Percentiles rank a stretch among this genome's conserved stretches.
These are phyloP conservation scores for Copidosoma floridanum DNA, from an alignment of 1,140 invertebrate genomes.

Conservation along the genomic window DNA sequence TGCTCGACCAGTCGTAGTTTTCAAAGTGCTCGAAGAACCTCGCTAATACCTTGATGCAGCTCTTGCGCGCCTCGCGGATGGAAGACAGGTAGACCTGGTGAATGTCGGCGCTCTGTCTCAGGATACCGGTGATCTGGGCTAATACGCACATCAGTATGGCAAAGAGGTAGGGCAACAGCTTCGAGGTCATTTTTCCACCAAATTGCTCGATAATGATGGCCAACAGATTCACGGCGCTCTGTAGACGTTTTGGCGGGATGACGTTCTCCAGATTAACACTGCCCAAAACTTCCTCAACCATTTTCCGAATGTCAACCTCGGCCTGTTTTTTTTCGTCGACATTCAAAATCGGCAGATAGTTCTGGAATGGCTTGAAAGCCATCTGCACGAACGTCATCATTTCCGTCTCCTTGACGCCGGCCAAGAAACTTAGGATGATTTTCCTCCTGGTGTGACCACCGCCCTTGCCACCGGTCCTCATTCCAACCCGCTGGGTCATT, in stretches of 20 bases:
- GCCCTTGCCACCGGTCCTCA: slow-evolving; percentile 70
- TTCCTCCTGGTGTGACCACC: slow-evolving; percentile 69
- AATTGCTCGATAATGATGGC: slow-evolving; percentile 82
- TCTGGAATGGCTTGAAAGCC: slow-evolving; percentile 73
- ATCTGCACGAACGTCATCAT: slow-evolving; percentile 78
- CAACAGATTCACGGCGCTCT: slow-evolving; percentile 75
- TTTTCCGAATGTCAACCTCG: slow-evolving; percentile 44
- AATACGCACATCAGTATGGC: slow-evolving; percentile 72
- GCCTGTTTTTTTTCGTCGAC: slow-evolving; percentile 39
- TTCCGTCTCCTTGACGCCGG: slow-evolving; percentile 76
- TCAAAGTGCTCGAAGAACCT: slow-evolving; percentile 81
- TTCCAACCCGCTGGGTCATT: slow-evolving; percentile 75
- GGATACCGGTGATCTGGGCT: slow-evolving; percentile 62
- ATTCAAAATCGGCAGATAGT: slow-evolving; percentile 61
- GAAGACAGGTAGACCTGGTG: slow-evolving; percentile 63
- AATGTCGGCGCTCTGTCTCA: slow-evolving; percentile 58
- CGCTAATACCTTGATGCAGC: slow-evolving; percentile 61
- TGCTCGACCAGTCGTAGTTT: slow-evolving; percentile 68
- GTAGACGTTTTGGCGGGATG: slow-evolving; percentile 70
- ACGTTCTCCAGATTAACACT: slow-evolving; percentile 62
- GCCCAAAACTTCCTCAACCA: slow-evolving; percentile 53
- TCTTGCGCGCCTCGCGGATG: slow-evolving; percentile 68
- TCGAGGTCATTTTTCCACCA: slow-evolving; percentile 69
- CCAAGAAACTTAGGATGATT: slow-evolving; percentile 78
- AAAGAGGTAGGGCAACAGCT: slow-evolving; percentile 69